These are phyloP conservation scores for Brachypterus glaber DNA, from an alignment of 2,888 invertebrate genomes.

Conservation along the genomic window DNA sequence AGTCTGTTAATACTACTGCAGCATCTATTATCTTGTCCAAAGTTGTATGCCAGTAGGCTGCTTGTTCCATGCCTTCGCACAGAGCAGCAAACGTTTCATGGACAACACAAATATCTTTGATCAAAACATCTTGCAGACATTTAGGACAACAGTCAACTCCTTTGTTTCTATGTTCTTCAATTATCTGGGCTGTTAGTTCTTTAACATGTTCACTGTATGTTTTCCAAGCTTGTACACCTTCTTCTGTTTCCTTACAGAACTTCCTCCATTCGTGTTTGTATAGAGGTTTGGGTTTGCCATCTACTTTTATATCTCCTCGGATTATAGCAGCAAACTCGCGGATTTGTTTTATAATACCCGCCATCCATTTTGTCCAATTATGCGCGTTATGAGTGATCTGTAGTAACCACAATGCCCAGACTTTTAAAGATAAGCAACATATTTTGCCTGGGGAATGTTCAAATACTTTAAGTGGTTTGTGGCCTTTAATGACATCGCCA, in stretches of 20 bases:
- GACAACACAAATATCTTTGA: slow-evolving; percentile 31
- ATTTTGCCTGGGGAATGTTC: slow-evolving; percentile 33
- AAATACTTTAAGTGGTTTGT: slow-evolving; percentile 27
- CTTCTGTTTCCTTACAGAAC: slow-evolving; percentile 31
- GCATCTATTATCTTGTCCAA: slow-evolving; percentile 31
- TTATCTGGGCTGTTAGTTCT: slow-evolving; percentile 32
- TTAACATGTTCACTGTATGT: slow-evolving; percentile 35
- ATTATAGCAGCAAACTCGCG: slow-evolving; percentile 31
- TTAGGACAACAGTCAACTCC: slow-evolving; percentile 34
- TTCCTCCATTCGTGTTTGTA: slow-evolving; percentile 31
- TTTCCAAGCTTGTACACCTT: slow-evolving; percentile 31
- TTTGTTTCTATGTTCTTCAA: slow-evolving; percentile 32
- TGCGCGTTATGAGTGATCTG: slow-evolving; percentile 36
- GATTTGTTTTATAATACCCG: slow-evolving; percentile 30
- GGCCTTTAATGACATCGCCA: slow-evolving; percentile 24
- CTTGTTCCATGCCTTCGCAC: slow-evolving; percentile 34
- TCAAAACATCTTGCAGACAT: slow-evolving; percentile 34
- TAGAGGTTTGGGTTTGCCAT: slow-evolving; percentile 25
- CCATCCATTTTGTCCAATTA: slow-evolving; percentile 35
- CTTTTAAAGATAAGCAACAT: slow-evolving; percentile 35
- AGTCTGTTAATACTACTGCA: slow-evolving; percentile 25
- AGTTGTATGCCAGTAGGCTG: slow-evolving; percentile 34
- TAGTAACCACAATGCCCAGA: slow-evolving; percentile 35
- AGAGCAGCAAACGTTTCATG: slow-evolving; percentile 33
- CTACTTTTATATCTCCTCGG: slow-evolving; percentile 26